Conservation (phyloP, 1,140 invertebrate genomes). For the Zaprionus gabonicus region DNA sequence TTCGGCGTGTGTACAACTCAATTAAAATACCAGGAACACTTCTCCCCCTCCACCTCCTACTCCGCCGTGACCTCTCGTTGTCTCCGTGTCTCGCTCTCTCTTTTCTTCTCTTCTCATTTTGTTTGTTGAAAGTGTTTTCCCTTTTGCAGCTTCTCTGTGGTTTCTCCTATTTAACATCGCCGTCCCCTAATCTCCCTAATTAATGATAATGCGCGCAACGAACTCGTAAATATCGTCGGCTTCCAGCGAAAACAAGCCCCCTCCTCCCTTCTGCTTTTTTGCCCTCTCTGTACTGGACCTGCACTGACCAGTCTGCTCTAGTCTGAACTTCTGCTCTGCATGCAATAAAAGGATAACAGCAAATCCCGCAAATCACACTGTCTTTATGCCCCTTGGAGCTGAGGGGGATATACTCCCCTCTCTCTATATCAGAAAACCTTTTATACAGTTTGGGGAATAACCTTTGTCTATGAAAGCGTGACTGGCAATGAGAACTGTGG, state of each 20-base stretch:
- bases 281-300: background rate
- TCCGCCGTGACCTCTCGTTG: too few species aligned
- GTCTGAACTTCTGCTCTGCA: background rate
- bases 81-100: background rate
- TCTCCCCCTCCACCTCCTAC: background rate
- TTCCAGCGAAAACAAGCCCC: background rate
- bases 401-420: background rate
- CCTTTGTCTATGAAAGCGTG: too few species aligned
- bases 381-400: background rate
- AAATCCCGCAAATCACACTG: slow-evolving; percentile 19
- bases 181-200: slow-evolving; percentile 66
- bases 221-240: slow-evolving; percentile 58
- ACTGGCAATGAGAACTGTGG: too few species aligned
- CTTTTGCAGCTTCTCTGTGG: slow-evolving; percentile 63
- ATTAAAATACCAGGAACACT: slow-evolving; percentile 77
- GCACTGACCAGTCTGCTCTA: background rate
- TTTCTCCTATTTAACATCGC: slow-evolving; percentile 54
- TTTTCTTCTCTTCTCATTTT: slow-evolving; percentile 11
- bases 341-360: slow-evolving; percentile 7
- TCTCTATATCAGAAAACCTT: background rate
- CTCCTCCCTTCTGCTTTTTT: background rate
- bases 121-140: slow-evolving; percentile 39
- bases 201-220: slow-evolving; percentile 76
- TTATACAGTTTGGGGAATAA: too few species aligned
- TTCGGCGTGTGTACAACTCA: slow-evolving; percentile 66